phyloP scores from a whole-genome alignment of 2,797 vertebrate genomes.

The Xiphorhynchus erythropygius region DNA sequence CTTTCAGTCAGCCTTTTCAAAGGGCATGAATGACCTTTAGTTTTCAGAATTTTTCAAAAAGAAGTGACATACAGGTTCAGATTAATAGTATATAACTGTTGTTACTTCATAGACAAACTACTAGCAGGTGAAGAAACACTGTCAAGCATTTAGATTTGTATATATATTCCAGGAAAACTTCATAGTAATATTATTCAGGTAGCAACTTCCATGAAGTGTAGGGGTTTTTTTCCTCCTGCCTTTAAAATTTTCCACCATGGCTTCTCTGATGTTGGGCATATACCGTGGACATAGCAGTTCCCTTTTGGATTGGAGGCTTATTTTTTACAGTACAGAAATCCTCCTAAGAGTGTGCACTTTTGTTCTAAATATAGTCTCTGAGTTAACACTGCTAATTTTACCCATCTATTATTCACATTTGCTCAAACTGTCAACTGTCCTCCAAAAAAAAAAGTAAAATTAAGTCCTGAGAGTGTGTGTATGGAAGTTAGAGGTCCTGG shows the following conservation, averaged over 20 bases:
- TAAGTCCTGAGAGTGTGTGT: background rate
- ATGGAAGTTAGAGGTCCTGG: background rate
- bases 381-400: background rate
- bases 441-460: background rate
- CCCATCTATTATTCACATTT: background rate
- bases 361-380: background rate
- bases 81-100: background rate
- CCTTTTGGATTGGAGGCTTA: background rate
- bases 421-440: background rate
- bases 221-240: fast-evolving
- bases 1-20: background rate
- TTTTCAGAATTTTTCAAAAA: background rate
- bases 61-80: background rate
- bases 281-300: background rate
- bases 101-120: background rate
- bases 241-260: background rate
- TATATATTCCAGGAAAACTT: background rate
- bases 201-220: background rate
- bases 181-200: background rate
- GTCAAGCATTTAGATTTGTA: background rate
- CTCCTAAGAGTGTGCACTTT: background rate
- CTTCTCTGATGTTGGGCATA: background rate
- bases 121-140: background rate
- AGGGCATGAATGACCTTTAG: background rate
- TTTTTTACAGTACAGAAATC: background rate